Base-by-base conservation (phyloP, 2,797 vertebrate species). In the Salarias fasciatus region DNA sequence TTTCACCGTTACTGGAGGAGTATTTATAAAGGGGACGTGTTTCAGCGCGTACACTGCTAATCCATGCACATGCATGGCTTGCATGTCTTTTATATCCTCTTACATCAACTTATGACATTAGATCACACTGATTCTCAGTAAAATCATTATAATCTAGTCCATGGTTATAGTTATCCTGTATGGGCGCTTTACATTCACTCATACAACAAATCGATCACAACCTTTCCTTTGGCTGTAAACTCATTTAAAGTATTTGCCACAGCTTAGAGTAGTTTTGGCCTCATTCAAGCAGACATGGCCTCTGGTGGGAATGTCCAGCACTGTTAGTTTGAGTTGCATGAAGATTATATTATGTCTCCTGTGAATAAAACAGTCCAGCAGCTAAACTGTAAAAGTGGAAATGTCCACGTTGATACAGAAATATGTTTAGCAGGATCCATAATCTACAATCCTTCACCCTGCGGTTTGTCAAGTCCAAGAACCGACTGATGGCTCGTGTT, bases 351-450 rank as follows among this genome's bases (percentile, higher is more conserved):
- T 42, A 58, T 14, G 51, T 65, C 63, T 48, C 28, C 42, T 53
- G 56, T 67, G 55, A 80, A 70, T 78, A 75, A 80, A 88, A 79
- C 33, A 70, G 74, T 87, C 64, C 78, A 86, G 88, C 73, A 90
- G 83, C 80, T 83, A 58, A 78, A 75, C 46, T 59, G 79, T 87
- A 71, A 80, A 84, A 79, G 79, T 84, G 79, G 80, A 83, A 33
- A 33, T 62, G 56, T 83, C 79, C 81, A 84, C 50, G 9, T 37
- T n/a, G 61, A 81, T 66, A 56, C 75, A 69, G 71, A 81, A 65
- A 69, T 43, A 51, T 50, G 13, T 82, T 63, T 57, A 60, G 63
- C 48, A 45, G 62, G 29, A 45, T 44, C 45, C 35, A 5, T 10
- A 24, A 5, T 24, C 33, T 49, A 45, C 37, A 11, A 43, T 68